These are phyloP conservation scores for Ailuropoda melanoleuca DNA, from an alignment of 2,113 vertebrate species.

Conservation along the genomic window DNA sequence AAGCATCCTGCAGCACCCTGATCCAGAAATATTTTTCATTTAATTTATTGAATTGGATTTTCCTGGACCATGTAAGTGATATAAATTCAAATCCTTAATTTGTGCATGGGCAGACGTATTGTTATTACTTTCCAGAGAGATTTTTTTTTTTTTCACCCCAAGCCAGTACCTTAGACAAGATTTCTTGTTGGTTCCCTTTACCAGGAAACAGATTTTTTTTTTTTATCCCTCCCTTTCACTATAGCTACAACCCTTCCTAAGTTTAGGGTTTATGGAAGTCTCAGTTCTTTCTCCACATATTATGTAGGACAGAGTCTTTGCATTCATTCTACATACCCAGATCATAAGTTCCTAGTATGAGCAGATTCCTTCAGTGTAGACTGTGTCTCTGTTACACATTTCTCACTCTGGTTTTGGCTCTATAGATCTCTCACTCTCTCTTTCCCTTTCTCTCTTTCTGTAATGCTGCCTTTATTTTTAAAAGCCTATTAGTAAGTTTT, in stretches of 20 bases:
- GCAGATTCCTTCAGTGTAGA: not conserved
- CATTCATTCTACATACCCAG: not conserved
- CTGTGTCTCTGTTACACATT: not conserved
- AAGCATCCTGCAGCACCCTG: not conserved
- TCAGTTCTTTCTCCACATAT: not conserved
- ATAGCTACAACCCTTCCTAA: not conserved
- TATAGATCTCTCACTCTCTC: not conserved
- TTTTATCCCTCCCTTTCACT: not conserved
- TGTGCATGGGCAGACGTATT: not conserved
- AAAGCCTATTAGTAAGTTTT: not conserved
- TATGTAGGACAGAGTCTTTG: not conserved
- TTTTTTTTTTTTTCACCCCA: not conserved
- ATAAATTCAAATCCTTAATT: not conserved
- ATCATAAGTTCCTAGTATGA: not conserved
- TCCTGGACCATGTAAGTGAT: not conserved
- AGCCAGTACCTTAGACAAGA: not conserved
- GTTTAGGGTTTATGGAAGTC: not conserved
- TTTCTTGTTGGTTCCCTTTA: not conserved
- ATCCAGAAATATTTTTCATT: not conserved
- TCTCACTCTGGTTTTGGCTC: not conserved
- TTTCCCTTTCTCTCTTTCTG: not conserved
- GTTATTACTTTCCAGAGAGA: not conserved
- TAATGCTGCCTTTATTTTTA: not conserved
- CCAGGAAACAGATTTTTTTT: not conserved
- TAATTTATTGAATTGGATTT: constrained; percentile 8